Conservation (phyloP, 1,140 invertebrate species). For the Papilio polyxenes region DNA sequence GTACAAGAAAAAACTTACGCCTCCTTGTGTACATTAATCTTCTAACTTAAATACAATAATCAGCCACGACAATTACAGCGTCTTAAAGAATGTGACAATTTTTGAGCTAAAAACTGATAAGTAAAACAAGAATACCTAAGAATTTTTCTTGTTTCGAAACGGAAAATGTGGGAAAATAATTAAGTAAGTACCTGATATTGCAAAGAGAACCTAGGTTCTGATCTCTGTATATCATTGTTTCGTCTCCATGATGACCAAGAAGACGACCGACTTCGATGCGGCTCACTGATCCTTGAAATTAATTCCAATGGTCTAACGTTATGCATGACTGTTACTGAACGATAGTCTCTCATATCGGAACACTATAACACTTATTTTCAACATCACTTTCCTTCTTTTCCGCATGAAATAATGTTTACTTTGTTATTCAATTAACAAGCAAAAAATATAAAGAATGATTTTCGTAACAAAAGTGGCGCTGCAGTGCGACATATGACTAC, state of each 20-base stretch:
- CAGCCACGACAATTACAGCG: neutral
- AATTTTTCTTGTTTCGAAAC: neutral
- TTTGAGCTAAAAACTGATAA: neutral
- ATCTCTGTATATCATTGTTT: constrained; percentile 51
- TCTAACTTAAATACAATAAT: neutral
- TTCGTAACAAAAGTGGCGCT: constrained; percentile 56
- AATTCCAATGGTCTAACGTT: constrained; percentile 60
- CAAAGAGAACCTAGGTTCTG: constrained; percentile 68
- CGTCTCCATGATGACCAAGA: constrained; percentile 65
- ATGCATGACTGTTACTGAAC: constrained; percentile 61
- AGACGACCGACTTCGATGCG: constrained; percentile 63
- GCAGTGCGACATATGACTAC: constrained; percentile 67
- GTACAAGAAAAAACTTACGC: neutral
- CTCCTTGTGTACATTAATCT: neutral
- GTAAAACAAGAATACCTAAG: neutral
- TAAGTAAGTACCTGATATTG: constrained; percentile 62
- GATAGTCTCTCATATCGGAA: constrained; percentile 65
- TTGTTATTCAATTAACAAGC: constrained; percentile 21
- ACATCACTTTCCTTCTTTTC: constrained; percentile 59
- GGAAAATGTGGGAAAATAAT: neutral
- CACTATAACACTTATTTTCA: constrained; percentile 51
- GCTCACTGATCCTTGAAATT: constrained; percentile 43
- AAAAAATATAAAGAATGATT: constrained; percentile 46
- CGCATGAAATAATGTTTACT: constrained; percentile 37
- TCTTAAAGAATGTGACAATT: neutral